These are phyloP conservation scores for Hipparchia semele DNA, from an alignment of 2,888 invertebrate genomes.

Conservation along the genomic window DNA sequence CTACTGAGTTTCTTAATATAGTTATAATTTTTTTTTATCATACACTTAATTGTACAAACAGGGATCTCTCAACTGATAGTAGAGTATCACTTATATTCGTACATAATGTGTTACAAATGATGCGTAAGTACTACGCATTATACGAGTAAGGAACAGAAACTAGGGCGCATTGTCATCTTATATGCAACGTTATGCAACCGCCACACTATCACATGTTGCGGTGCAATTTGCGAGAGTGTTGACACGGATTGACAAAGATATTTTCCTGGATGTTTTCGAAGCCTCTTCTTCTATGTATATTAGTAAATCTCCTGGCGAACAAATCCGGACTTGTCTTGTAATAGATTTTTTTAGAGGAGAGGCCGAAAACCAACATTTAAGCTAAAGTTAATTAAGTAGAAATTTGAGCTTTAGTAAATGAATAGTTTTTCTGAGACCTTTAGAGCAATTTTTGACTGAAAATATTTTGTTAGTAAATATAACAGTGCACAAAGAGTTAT, in stretches of 20 bases:
- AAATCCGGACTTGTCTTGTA: no score
- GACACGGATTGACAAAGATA: conserved; percentile 5
- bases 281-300: background rate
- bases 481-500: no score
- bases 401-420: no score
- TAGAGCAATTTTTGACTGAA: no score
- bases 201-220: conserved; percentile 13
- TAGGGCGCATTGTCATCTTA: conserved; percentile 43
- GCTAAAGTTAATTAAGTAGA: no score
- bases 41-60: background rate
- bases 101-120: background rate
- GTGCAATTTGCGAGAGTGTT: conserved; percentile 28
- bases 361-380: no score
- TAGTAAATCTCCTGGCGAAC: no score
- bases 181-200: conserved; percentile 34
- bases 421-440: no score
- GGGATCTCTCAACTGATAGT: background rate
- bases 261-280: background rate
- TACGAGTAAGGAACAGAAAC: conserved; percentile 35
- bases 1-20: no score
- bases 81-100: background rate
- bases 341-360: no score
- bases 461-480: no score
- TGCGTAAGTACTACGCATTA: conserved; percentile 33
- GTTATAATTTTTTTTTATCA: no score